Conservation (phyloP, 2,113 vertebrate genomes). For the Bufo bufo region DNA sequence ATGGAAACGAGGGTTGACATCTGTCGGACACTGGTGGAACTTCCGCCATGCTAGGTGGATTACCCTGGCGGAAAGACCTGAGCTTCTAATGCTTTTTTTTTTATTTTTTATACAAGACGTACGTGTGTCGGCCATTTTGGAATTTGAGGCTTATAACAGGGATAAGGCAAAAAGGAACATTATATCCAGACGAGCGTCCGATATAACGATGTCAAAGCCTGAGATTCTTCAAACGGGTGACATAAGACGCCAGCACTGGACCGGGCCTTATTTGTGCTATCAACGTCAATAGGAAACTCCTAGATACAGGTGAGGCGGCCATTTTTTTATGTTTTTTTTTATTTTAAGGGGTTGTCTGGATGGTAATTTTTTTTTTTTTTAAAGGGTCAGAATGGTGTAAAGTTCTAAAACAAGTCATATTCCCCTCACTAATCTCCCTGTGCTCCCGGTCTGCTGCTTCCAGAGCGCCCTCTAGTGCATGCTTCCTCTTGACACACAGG, state of each 20-base stretch:
- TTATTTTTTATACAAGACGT: constrained; percentile 15
- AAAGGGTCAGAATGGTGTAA: too few species aligned
- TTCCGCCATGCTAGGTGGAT: constrained; percentile 13
- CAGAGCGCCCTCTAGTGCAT: too few species aligned
- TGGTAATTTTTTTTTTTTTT: too few species aligned
- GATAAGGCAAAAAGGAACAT: constrained; percentile 43
- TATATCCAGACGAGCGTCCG: neutral
- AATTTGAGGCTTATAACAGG: constrained; percentile 25
- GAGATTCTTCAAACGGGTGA: constrained; percentile 12
- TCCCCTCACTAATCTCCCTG: too few species aligned
- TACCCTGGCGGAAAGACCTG: constrained; percentile 37
- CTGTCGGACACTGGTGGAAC: constrained; percentile 1
- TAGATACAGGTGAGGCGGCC: neutral
- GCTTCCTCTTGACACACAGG: too few species aligned
- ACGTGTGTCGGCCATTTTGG: neutral
- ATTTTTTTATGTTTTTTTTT: neutral
- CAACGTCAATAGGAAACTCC: neutral
- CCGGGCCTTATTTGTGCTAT: constrained; percentile 17
- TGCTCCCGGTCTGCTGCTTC: too few species aligned
- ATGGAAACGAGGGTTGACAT: constrained; percentile 17
- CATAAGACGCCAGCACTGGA: neutral
- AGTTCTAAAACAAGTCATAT: too few species aligned
- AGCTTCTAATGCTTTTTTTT: constrained; percentile 33
- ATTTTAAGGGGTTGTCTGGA: too few species aligned
- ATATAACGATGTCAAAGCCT: constrained; percentile 27